Evolutionary conservation across 2,797 vertebrate species (phyloP).

Genomic region (Peromyscus eremicus): DNA sequence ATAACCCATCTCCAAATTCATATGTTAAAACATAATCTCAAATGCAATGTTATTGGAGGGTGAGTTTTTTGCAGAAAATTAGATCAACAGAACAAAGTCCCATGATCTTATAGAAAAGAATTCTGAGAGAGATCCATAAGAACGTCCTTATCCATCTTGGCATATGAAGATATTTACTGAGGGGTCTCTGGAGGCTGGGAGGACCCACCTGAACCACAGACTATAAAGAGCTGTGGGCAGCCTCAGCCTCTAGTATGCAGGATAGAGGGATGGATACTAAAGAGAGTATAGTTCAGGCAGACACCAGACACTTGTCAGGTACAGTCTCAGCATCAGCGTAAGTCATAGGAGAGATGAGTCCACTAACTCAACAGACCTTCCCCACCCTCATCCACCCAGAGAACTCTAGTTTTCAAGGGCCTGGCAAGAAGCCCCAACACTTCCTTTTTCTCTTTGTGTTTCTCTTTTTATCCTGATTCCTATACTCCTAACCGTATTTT

Average conservation of each 20-base stretch:
- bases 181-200: background rate
- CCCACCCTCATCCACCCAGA: background rate
- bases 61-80: background rate
- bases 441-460: background rate
- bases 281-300: background rate
- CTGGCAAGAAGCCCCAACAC: background rate
- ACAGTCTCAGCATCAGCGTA: background rate
- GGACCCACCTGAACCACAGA: no score
- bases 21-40: background rate
- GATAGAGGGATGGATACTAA: background rate
- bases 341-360: background rate
- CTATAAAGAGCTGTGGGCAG: background rate
- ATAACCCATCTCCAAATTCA: background rate
- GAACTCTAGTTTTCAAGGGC: background rate
- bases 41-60: background rate
- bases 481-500: background rate
- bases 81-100: background rate
- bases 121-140: background rate
- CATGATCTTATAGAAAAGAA: background rate
- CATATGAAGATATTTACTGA: no score
- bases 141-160: background rate
- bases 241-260: no score
- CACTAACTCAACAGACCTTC: background rate
- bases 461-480: background rate
- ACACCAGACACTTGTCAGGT: background rate